Conservation (phyloP, 2,113 vertebrate species). For the Ceyx melanurus region DNA sequence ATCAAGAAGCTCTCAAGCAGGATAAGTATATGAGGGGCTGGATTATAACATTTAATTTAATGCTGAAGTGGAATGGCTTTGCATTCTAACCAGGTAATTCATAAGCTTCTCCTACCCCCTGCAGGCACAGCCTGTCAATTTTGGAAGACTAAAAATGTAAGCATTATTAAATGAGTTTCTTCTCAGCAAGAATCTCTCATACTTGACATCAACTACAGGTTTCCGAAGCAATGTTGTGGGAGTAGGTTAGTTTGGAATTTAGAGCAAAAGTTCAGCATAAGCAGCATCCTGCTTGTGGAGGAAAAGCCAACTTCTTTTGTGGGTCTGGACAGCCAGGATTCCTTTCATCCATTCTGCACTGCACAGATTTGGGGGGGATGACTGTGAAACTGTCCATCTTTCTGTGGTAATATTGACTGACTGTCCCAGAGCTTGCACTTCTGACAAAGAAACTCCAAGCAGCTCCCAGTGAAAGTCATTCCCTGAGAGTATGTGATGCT, state of each 20-base stretch:
- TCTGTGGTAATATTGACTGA: neutral
- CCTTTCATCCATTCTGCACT: fast-evolving
- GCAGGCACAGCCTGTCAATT: neutral
- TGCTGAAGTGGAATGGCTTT: neutral
- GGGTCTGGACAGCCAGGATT: neutral
- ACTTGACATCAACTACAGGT: neutral
- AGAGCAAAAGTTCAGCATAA: neutral
- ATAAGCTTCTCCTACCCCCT: neutral
- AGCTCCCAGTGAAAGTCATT: neutral
- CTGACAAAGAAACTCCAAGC: neutral
- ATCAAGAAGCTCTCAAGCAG: neutral
- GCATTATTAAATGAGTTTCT: neutral
- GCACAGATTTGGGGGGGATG: neutral
- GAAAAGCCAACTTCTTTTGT: neutral
- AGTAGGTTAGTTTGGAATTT: neutral
- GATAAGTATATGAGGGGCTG: neutral
- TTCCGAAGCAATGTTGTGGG: neutral
- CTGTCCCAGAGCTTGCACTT: neutral
- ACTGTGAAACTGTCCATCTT: neutral
- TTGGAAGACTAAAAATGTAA: neutral
- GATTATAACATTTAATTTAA: constrained; percentile 22
- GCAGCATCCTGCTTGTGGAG: neutral
- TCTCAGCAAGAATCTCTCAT: neutral
- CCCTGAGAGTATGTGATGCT: neutral
- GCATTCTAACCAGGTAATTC: constrained; percentile 10